These are phyloP conservation scores for Pollachius pollachius DNA, from an alignment of 2,113 vertebrate species.

Conservation along the genomic window DNA sequence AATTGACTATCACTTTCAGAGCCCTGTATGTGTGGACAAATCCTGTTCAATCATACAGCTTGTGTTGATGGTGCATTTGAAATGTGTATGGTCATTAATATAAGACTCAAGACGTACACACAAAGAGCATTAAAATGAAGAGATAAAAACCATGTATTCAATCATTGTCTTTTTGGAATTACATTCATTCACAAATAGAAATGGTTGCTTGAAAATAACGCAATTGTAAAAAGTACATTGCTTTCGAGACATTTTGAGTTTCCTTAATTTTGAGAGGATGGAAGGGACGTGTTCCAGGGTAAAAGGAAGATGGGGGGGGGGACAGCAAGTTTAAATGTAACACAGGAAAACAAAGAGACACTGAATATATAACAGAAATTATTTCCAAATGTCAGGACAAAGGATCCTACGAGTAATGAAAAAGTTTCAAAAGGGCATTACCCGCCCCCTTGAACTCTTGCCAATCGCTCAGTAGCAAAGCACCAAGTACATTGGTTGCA, in stretches of 20 bases:
- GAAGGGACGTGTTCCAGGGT: background rate
- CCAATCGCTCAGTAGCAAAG: constrained; percentile 26
- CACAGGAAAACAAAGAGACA: constrained; percentile 22
- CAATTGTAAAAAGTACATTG: constrained; percentile 34
- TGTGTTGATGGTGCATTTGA: too few relatives aligned
- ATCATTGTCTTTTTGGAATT: constrained; percentile 43
- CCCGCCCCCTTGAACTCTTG: constrained; percentile 21
- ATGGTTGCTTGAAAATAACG: constrained; percentile 34
- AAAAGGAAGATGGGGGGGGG: background rate
- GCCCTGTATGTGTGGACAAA: too few relatives aligned
- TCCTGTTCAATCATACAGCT: too few relatives aligned
- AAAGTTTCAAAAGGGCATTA: constrained; percentile 2
- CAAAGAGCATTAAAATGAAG: constrained; percentile 12
- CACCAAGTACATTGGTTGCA: constrained; percentile 18
- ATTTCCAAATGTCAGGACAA: constrained; percentile 17
- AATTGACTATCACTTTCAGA: too few relatives aligned
- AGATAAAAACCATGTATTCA: constrained; percentile 44
- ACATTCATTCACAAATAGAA: constrained; percentile 50
- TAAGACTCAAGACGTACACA: constrained; percentile 1
- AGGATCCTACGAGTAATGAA: constrained; percentile 13
- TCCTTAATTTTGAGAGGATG: constrained; percentile 27
- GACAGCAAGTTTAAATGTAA: constrained; percentile 10
- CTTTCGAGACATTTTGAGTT: constrained; percentile 27
- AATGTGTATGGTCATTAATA: too few relatives aligned
- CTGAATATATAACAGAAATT: constrained; percentile 25